Evolutionary conservation across 2,888 invertebrate species (phyloP).

Genomic region (Platypus cylindrus): DNA sequence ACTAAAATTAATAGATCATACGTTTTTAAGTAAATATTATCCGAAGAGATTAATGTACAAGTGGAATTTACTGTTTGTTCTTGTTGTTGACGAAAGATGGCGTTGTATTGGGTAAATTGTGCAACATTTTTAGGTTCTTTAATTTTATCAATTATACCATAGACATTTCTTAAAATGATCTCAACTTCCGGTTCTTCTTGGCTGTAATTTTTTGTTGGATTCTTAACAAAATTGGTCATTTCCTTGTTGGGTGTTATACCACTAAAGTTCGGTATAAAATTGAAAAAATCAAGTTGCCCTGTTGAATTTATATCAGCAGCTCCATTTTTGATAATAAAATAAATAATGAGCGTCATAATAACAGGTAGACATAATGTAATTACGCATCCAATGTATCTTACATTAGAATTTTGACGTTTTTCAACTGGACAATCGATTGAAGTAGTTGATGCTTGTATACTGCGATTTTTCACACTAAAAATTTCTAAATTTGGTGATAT

Average conservation of each 20-base stretch:
- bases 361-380: conserved; percentile 5
- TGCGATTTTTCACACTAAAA: conserved; percentile 10
- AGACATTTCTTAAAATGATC: conserved; percentile 6
- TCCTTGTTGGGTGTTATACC: neutral
- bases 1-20: conserved; percentile 7
- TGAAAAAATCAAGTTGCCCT: no score
- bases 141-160: conserved; percentile 7
- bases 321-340: conserved; percentile 6
- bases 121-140: conserved; percentile 7
- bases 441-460: no score
- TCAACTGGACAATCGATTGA: no score
- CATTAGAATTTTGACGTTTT: no score
- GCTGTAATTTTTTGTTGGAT: neutral
- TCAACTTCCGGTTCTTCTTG: conserved; percentile 3
- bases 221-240: conserved; percentile 1
- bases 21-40: conserved; percentile 5
- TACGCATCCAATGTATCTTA: no score
- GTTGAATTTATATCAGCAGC: no score
- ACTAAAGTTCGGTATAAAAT: conserved; percentile 4
- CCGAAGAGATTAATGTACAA: no score
- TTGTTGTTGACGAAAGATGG: no score
- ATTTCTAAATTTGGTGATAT: conserved; percentile 8
- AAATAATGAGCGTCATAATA: conserved; percentile 5
- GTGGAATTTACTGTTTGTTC: no score
- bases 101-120: no score